Conservation (phyloP, 2,797 vertebrate species). For the Sciaenops ocellatus region DNA sequence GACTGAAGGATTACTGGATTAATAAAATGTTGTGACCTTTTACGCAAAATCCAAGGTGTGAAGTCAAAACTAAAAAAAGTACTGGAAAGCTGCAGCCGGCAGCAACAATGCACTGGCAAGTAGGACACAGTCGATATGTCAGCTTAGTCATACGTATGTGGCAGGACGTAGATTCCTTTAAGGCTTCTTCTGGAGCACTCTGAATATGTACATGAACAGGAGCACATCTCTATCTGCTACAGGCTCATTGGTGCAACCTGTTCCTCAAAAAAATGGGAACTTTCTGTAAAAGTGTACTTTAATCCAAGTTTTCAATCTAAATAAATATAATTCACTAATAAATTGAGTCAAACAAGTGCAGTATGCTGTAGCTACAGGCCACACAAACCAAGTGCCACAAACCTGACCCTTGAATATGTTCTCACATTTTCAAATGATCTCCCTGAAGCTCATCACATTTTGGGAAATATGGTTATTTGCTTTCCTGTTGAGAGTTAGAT, state of each 20-base stretch:
- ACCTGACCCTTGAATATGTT: conserved; percentile 9
- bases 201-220: background rate
- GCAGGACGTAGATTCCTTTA: background rate
- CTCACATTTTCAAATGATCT: background rate
- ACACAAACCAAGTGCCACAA: background rate
- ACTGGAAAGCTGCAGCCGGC: background rate
- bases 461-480: background rate
- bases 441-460: conserved; percentile 10
- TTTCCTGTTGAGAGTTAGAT: background rate
- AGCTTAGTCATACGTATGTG: conserved; percentile 17
- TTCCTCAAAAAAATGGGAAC: background rate
- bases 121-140: conserved; percentile 29
- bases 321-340: no score
- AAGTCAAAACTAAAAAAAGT: conserved; percentile 10
- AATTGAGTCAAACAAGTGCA: background rate
- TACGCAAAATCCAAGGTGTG: background rate
- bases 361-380: background rate
- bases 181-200: background rate
- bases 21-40: conserved; percentile 2
- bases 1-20: background rate
- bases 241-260: background rate
- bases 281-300: background rate
- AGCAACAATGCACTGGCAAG: conserved; percentile 6
- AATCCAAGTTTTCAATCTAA: background rate
- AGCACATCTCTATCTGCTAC: background rate